Conservation (phyloP, 2,113 vertebrate species). For the Puffinus mauretanicus region DNA sequence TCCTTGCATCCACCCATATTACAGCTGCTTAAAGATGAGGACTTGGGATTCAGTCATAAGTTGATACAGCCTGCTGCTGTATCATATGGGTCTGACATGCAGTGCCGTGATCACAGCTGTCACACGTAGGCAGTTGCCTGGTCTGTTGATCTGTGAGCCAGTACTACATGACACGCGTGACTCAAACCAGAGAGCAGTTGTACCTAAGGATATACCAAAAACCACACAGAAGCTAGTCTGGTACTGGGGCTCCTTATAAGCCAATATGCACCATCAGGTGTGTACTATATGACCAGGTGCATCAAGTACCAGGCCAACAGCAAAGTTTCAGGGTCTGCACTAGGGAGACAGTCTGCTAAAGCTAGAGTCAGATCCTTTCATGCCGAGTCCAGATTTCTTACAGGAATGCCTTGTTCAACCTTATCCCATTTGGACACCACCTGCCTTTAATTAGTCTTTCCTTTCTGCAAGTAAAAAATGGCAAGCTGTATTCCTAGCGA, state of each 20-base stretch:
- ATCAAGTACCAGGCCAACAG: not conserved
- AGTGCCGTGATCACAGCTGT: not conserved
- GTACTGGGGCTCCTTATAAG: not conserved
- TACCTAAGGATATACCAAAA: not conserved
- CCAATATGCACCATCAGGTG: not conserved
- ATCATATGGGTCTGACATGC: rapidly evolving
- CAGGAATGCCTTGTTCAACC: not conserved
- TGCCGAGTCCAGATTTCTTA: not conserved
- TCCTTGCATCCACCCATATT: not conserved
- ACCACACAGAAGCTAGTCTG: not conserved
- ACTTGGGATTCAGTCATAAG: not conserved
- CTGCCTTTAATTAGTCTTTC: not conserved
- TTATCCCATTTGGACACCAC: not conserved
- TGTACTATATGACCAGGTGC: not conserved
- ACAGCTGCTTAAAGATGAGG: not conserved
- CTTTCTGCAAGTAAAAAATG: not conserved
- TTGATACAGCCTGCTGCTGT: not conserved
- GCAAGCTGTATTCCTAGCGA: not conserved
- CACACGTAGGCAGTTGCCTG: not conserved
- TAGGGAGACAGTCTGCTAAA: not conserved
- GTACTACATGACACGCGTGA: not conserved
- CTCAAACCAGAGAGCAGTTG: not conserved
- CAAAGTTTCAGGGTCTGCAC: not conserved
- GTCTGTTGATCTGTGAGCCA: not conserved
- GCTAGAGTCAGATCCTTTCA: not conserved